These are phyloP conservation scores for Aspidoscelis tigris DNA, from an alignment of 2,113 vertebrate species.

Conservation along the genomic window DNA sequence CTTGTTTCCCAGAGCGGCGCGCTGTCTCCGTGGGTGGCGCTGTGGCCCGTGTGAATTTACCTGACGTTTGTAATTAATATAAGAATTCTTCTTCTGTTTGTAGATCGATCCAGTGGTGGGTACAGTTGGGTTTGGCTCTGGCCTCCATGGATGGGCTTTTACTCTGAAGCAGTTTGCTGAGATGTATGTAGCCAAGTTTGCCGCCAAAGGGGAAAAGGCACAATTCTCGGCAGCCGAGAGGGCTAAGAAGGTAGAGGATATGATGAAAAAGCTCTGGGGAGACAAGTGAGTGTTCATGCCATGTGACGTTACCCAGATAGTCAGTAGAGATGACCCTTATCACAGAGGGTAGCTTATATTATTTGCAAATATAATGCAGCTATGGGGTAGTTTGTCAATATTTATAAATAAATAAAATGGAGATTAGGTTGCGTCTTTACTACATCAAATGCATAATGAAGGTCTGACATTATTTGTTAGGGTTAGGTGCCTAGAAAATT, in stretches of 20 bases:
- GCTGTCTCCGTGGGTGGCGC: too few relatives aligned
- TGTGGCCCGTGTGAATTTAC: too few relatives aligned
- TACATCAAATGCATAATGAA: background rate
- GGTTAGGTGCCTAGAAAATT: too few relatives aligned
- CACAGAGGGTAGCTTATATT: too few relatives aligned
- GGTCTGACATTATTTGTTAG: too few relatives aligned
- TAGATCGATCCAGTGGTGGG: conserved; percentile 62
- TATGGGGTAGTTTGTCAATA: background rate
- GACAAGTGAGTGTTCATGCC: conserved; percentile 48
- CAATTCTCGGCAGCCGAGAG: conserved; percentile 30
- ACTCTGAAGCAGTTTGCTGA: conserved; percentile 74
- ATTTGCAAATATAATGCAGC: too few relatives aligned
- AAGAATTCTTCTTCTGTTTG: background rate
- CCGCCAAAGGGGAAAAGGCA: conserved; percentile 66
- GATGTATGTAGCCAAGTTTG: conserved; percentile 68
- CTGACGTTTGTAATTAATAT: background rate
- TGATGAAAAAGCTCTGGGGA: conserved; percentile 62
- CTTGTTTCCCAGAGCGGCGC: too few relatives aligned
- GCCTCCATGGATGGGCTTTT: conserved; percentile 69
- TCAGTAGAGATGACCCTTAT: background rate
- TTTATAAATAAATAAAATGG: too few relatives aligned
- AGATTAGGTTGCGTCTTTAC: background rate
- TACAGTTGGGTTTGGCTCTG: conserved; percentile 67
- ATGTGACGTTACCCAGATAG: background rate
- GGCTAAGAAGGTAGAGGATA: conserved; percentile 57